Base-by-base conservation (phyloP, 1,140 invertebrate species). In the Steinernema khuongi region DNA sequence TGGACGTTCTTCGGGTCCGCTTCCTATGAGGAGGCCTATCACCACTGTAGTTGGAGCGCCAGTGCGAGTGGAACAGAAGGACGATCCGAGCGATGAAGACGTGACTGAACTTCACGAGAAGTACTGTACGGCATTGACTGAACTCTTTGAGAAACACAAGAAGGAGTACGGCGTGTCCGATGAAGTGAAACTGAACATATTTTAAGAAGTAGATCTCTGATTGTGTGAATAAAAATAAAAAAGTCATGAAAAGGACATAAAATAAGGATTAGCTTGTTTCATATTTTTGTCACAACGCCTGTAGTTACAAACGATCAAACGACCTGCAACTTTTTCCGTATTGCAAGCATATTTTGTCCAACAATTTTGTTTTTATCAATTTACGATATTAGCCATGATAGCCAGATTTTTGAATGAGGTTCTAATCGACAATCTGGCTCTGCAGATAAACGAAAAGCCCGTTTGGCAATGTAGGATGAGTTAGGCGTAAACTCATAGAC, bases 91-190 rank as follows among this genome's bases (percentile, higher is more conserved):
- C 1, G n/a, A 43, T 14, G 75, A 77, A 7, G 72, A 78, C 26
- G 43, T 79, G 1, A 76, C 78, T 41, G 72, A 66, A 1, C 68
- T 79, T 11, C 77, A 79, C 68, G 44, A 36, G 19, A 70, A 44
- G 11, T 79, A 79, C 29, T 66, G 73, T 28, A 81, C 90, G 7
- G 86, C 88, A 17, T 85, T 96, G 14, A 87, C 87, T 0, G 85
- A 90, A 2, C 86, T 95, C 11, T 96, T 94, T 83, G 90, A 95
- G 73, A 88, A 88, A 32, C 87, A 94, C 72, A 94, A 94, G 83
- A 81, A 87, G 7, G 90, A 92, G 77, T 94, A 93, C 83, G 85
- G 85, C 17, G 76, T 76, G 2, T 11, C 71, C 1, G 30, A 74
- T 33, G 74, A 76, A 11, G 36, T 41, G 36, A 41, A 11, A n/a